phyloP scores from a whole-genome alignment of 2,888 invertebrate genomes.

The Acrobasis repandana region DNA sequence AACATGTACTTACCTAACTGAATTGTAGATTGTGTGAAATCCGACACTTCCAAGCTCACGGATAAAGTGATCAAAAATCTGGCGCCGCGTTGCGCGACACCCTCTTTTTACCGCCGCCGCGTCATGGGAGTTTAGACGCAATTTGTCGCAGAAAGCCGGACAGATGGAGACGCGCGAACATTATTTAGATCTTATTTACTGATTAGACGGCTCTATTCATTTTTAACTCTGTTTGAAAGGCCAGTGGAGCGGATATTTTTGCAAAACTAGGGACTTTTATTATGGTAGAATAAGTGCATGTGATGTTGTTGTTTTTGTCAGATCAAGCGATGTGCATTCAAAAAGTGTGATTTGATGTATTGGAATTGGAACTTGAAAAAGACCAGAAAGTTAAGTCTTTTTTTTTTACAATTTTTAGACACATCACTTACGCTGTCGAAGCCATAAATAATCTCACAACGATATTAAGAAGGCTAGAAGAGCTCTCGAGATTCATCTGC shows the following conservation, averaged over 20 bases:
- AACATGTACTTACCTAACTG: not conserved
- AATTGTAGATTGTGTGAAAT: not conserved
- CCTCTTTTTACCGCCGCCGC: conserved; percentile 24
- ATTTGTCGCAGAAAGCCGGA: conserved; percentile 64
- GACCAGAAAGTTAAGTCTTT: too few relatives aligned
- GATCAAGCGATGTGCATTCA: too few relatives aligned
- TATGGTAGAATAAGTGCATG: too few relatives aligned
- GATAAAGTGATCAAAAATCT: conserved; percentile 9
- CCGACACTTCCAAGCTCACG: not conserved
- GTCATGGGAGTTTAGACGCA: conserved; percentile 72
- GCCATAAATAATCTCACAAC: conserved; percentile 25
- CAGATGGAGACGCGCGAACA: conserved; percentile 57
- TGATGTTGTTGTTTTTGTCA: too few relatives aligned
- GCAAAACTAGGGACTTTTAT: not conserved
- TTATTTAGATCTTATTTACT: conserved; percentile 58
- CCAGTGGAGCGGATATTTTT: conserved; percentile 3
- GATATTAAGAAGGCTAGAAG: conserved; percentile 35
- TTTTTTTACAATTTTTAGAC: too few relatives aligned
- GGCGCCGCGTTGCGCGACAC: conserved; percentile 7
- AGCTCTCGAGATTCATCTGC: conserved; percentile 48
- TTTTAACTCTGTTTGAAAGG: conserved; percentile 11
- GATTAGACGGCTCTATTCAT: conserved; percentile 43
- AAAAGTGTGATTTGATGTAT: too few relatives aligned
- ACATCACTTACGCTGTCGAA: not conserved
- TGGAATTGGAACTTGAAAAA: too few relatives aligned